These are phyloP conservation scores for Apodemia duryi DNA, from an alignment of 2,888 invertebrate species.

Conservation along the genomic window DNA sequence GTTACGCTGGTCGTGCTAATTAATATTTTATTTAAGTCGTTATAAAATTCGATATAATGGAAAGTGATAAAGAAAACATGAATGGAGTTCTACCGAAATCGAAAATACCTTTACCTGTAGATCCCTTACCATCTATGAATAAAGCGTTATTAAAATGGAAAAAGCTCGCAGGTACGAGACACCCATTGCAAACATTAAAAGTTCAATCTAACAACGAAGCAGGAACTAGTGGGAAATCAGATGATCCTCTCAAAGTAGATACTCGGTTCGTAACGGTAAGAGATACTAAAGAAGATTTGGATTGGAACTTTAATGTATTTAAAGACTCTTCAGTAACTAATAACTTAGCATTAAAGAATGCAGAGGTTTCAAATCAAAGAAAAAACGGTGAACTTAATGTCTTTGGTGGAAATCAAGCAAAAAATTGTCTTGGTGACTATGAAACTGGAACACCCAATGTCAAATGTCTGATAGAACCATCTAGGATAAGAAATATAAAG, in stretches of 20 bases:
- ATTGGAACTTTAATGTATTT: conserved; percentile 46
- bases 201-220: conserved; percentile 32
- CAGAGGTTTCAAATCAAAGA: conserved; percentile 9
- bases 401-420: conserved; percentile 26
- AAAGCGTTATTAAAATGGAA: conserved; percentile 40
- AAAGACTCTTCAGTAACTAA: conserved; percentile 34
- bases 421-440: conserved; percentile 31
- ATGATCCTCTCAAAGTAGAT: conserved; percentile 36
- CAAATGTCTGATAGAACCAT: conserved; percentile 39
- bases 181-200: conserved; percentile 47
- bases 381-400: not conserved
- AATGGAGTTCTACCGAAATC: conserved; percentile 31
- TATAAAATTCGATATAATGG: conserved; percentile 34
- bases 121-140: conserved; percentile 51
- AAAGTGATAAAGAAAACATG: conserved; percentile 50
- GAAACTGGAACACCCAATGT: conserved; percentile 42
- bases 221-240: conserved; percentile 29
- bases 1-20: conserved; percentile 52
- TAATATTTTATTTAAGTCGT: conserved; percentile 17
- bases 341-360: not conserved
- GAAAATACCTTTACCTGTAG: conserved; percentile 52
- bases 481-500: conserved; percentile 55
- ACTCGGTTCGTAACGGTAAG: conserved; percentile 46
- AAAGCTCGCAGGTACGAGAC: conserved; percentile 33
- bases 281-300: conserved; percentile 38